Conservation (phyloP, 2,888 invertebrate genomes). For the Drosophila stalkeri region DNA sequence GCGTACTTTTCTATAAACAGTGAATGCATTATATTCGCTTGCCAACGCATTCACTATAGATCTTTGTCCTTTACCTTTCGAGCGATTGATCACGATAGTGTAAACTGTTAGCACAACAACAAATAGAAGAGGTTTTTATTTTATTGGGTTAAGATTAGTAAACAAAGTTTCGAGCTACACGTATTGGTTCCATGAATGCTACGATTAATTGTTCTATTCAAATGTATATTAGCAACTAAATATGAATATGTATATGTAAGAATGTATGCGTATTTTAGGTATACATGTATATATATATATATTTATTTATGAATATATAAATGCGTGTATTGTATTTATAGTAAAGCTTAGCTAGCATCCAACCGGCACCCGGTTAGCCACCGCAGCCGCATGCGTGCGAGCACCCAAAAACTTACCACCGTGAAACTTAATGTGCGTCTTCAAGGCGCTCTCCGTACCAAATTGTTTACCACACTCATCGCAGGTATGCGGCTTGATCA, state of each 20-base stretch:
- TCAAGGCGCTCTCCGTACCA: conserved; percentile 82
- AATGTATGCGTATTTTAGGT: conserved; percentile 2
- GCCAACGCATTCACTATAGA: conserved; percentile 14
- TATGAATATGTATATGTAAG: conserved; percentile 1
- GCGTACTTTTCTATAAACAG: not conserved
- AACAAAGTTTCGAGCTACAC: conserved; percentile 25
- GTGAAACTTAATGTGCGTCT: conserved; percentile 82
- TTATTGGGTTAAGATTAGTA: conserved; percentile 55
- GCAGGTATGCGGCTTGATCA: conserved; percentile 80
- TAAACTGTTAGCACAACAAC: conserved; percentile 64
- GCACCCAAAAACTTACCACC: conserved; percentile 74
- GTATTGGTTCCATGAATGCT: conserved; percentile 6
- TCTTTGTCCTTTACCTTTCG: conserved; percentile 55
- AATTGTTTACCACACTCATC: conserved; percentile 82
- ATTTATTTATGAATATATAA: conserved; percentile 4
- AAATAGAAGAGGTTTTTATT: conserved; percentile 13
- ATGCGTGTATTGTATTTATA: not conserved
- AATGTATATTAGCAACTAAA: conserved; percentile 7
- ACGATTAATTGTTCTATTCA: not conserved
- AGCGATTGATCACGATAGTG: conserved; percentile 45
- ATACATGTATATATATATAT: not conserved
- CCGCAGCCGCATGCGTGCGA: conserved; percentile 61
- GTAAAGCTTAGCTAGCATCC: conserved; percentile 48
- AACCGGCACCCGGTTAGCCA: conserved; percentile 59
- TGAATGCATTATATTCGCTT: not conserved